Evolutionary conservation across 2,888 invertebrate genomes (phyloP).

Genomic region (Neria commutata): DNA sequence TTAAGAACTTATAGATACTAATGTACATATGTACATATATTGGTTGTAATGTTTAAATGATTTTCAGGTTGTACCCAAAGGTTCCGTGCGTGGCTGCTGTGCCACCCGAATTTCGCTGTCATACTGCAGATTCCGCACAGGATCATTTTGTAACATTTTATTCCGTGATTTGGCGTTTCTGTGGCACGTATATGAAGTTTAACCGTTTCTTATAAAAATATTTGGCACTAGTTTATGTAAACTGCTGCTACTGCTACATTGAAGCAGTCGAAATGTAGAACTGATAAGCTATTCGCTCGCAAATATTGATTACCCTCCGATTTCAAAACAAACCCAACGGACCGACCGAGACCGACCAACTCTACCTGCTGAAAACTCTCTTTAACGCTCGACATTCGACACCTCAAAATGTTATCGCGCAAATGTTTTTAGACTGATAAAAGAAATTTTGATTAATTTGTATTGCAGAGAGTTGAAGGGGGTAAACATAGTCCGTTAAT

Average conservation of each 20-base stretch:
- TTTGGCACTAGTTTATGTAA: neutral
- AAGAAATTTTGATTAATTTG: conserved; percentile 63
- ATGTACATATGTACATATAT: too few species aligned
- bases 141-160: conserved; percentile 57
- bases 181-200: too few species aligned
- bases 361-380: too few species aligned
- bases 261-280: neutral
- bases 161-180: conserved; percentile 13
- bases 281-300: neutral
- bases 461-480: too few species aligned
- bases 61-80: conserved; percentile 52
- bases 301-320: neutral
- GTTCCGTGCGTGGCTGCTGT: conserved; percentile 49
- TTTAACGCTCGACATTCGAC: neutral
- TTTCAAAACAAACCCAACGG: too few species aligned
- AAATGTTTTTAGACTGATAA: too few species aligned
- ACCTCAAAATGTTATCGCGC: too few species aligned
- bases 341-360: too few species aligned
- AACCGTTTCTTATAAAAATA: conserved; percentile 2
- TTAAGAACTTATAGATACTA: too few species aligned
- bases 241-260: neutral
- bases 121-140: conserved; percentile 56
- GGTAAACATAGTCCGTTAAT: too few species aligned
- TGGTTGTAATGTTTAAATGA: too few species aligned
- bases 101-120: conserved; percentile 59